These are phyloP conservation scores for Proterorhinus semilunaris DNA, from an alignment of 2,113 vertebrate species.

Conservation along the genomic window DNA sequence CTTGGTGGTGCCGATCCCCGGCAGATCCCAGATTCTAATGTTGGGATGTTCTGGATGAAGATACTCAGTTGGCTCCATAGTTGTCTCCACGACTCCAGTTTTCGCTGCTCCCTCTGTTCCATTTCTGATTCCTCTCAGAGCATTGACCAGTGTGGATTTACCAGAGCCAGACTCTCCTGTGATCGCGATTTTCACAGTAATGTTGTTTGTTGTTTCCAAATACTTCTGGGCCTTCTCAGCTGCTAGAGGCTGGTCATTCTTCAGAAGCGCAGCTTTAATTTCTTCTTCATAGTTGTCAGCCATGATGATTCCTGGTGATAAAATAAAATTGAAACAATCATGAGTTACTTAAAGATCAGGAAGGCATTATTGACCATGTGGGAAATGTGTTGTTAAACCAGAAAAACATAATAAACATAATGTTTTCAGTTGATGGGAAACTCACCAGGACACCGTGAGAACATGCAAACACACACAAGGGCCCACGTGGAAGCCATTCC, in stretches of 20 bases:
- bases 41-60: neutral
- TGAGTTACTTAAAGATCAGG: too few relatives aligned
- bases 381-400: too few relatives aligned
- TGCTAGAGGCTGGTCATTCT: neutral
- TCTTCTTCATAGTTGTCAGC: too few relatives aligned
- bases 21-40: neutral
- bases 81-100: neutral
- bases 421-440: too few relatives aligned
- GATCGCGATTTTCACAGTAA: neutral
- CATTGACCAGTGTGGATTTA: neutral
- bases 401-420: too few relatives aligned
- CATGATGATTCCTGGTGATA: too few relatives aligned
- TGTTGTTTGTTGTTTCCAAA: neutral
- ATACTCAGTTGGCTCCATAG: neutral
- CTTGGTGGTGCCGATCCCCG: neutral
- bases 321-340: too few relatives aligned
- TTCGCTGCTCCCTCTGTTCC: neutral
- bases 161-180: constrained; percentile 2
- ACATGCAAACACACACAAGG: too few relatives aligned
- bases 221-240: neutral
- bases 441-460: too few relatives aligned
- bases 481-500: too few relatives aligned
- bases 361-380: too few relatives aligned
- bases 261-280: neutral
- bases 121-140: neutral